Conservation (phyloP, 2,113 vertebrate species). For the Pseudonaja textilis region DNA sequence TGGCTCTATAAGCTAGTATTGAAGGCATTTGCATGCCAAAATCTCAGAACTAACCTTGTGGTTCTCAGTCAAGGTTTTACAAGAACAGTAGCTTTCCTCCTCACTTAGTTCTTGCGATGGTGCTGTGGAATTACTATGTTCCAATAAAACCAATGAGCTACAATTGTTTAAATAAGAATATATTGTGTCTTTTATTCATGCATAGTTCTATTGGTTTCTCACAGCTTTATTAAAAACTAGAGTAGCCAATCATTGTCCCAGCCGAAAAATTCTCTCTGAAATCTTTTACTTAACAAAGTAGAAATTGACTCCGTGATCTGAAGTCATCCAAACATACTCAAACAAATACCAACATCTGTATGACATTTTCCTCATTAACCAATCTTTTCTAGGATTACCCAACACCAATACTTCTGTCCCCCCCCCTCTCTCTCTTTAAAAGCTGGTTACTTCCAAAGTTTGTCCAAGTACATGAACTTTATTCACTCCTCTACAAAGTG, state of each 20-base stretch:
- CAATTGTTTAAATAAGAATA: background rate
- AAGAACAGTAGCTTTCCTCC: background rate
- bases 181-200: background rate
- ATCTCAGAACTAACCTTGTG: background rate
- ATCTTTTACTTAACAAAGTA: background rate
- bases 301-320: background rate
- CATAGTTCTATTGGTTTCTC: background rate
- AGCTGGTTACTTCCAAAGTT: background rate
- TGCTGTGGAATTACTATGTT: background rate
- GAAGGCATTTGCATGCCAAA: background rate
- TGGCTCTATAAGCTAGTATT: background rate
- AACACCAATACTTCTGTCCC: background rate
- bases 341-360: background rate
- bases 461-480: background rate
- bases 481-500: background rate
- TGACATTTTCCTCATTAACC: background rate
- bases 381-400: background rate
- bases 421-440: background rate
- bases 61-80: background rate
- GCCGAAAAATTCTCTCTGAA: background rate
- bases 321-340: background rate
- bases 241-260: background rate
- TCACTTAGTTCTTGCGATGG: background rate
- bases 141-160: background rate
- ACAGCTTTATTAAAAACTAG: background rate